Conservation (phyloP, 2,113 vertebrate genomes). For the Brachypodius melanocephalos region DNA sequence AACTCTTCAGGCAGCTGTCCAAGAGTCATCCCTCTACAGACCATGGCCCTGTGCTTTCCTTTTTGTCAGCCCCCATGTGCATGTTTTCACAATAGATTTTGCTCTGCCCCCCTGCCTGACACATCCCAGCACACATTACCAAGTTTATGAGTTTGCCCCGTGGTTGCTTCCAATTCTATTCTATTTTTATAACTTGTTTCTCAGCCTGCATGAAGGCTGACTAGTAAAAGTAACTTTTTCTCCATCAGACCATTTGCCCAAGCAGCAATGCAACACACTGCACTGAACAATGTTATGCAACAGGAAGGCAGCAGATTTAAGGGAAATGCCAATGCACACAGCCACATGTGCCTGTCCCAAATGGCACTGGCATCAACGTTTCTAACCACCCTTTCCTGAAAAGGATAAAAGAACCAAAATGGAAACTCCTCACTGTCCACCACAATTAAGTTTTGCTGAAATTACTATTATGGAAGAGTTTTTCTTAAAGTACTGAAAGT, state of each 20-base stretch:
- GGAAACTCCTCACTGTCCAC: not conserved
- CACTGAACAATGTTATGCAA: not conserved
- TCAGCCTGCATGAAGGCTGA: not conserved
- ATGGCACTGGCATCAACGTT: not conserved
- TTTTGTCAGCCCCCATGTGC: not conserved
- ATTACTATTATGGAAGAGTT: not conserved
- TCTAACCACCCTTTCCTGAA: not conserved
- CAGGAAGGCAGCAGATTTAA: not conserved
- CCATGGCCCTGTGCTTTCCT: not conserved
- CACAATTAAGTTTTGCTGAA: not conserved
- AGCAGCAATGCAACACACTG: not conserved
- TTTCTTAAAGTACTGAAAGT: not conserved
- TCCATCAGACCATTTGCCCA: not conserved
- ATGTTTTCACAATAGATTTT: not conserved
- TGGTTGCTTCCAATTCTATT: not conserved
- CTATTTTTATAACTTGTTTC: not conserved
- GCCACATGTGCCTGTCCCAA: not conserved
- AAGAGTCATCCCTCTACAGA: not conserved
- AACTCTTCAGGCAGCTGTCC: not conserved
- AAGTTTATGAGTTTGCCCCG: not conserved
- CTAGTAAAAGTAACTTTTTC: not conserved
- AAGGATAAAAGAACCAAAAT: not conserved
- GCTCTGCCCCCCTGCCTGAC: not conserved
- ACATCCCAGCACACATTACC: not conserved
- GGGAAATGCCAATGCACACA: not conserved